These are phyloP conservation scores for Orussus abietinus DNA, from an alignment of 1,140 invertebrate species.

Conservation along the genomic window DNA sequence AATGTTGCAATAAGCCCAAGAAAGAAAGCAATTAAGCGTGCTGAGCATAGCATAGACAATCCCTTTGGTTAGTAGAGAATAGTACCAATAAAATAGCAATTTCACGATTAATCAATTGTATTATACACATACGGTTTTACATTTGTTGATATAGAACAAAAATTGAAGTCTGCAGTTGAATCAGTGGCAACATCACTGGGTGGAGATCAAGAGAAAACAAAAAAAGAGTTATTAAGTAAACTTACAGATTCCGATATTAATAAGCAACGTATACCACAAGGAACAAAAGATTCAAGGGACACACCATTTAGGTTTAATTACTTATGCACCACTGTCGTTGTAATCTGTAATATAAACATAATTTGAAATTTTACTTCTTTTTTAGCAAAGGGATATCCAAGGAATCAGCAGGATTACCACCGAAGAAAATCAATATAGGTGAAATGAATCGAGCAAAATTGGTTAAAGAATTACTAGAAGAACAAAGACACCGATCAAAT, in stretches of 20 bases:
- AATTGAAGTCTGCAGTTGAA: slow-evolving; percentile 61
- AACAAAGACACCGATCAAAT: too few species aligned
- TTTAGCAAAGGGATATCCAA: slow-evolving; percentile 2
- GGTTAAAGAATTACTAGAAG: too few species aligned
- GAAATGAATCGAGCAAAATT: too few species aligned
- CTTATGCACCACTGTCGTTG: not conserved
- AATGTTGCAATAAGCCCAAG: slow-evolving; percentile 17
- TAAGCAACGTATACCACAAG: slow-evolving; percentile 25
- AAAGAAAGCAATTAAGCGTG: slow-evolving; percentile 7
- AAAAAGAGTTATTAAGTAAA: slow-evolving; percentile 72
- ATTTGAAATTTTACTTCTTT: slow-evolving; percentile 2
- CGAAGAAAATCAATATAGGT: too few species aligned
- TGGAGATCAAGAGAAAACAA: slow-evolving; percentile 64
- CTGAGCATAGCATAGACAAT: slow-evolving; percentile 1
- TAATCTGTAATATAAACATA: not conserved
- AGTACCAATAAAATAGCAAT: slow-evolving; percentile 1
- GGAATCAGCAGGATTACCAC: not conserved
- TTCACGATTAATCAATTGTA: not conserved
- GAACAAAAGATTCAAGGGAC: slow-evolving; percentile 4
- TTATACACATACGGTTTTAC: slow-evolving; percentile 6
- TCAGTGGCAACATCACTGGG: slow-evolving; percentile 63
- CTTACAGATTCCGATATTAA: slow-evolving; percentile 54
- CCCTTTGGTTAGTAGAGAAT: slow-evolving; percentile 11
- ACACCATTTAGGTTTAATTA: slow-evolving; percentile 6
- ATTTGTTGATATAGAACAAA: slow-evolving; percentile 34